Conservation (phyloP, 2,888 invertebrate genomes). For the Tigriopus californicus region DNA sequence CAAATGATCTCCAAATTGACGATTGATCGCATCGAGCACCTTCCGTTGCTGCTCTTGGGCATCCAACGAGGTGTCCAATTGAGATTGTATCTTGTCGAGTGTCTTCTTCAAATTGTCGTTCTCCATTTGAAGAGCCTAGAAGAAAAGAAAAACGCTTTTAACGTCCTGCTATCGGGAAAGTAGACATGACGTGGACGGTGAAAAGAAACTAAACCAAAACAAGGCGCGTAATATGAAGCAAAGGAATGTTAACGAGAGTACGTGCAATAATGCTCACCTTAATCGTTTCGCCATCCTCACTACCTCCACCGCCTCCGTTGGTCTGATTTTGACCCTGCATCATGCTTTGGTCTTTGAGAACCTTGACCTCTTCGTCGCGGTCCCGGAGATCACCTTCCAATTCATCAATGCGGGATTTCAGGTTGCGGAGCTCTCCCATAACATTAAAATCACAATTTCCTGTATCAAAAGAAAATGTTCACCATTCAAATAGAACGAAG, state of each 20-base stretch:
- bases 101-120: constrained; percentile 45
- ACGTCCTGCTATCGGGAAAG: no score
- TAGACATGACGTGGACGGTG: no score
- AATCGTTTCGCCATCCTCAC: no score
- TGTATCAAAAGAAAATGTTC: constrained; percentile 11
- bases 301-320: no score
- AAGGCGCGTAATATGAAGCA: no score
- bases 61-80: constrained; percentile 14
- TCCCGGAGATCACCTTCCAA: constrained; percentile 57
- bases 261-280: no score
- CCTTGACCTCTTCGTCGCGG: constrained; percentile 60
- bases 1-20: constrained; percentile 58
- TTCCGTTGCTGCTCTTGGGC: constrained; percentile 49
- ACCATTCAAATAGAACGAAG: no score
- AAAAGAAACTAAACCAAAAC: no score
- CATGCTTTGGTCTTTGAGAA: constrained; percentile 25
- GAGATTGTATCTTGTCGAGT: constrained; percentile 36
- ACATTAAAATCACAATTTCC: constrained; percentile 13
- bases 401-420: constrained; percentile 18
- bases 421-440: constrained; percentile 20
- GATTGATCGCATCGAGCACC: constrained; percentile 57
- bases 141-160: constrained; percentile 18
- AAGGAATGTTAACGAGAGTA: no score
- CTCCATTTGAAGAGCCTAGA: constrained; percentile 40
- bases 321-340: constrained; percentile 19